Evolutionary conservation across 2,797 vertebrate species (phyloP).

Genomic region (Enteromius fasciolatus): DNA sequence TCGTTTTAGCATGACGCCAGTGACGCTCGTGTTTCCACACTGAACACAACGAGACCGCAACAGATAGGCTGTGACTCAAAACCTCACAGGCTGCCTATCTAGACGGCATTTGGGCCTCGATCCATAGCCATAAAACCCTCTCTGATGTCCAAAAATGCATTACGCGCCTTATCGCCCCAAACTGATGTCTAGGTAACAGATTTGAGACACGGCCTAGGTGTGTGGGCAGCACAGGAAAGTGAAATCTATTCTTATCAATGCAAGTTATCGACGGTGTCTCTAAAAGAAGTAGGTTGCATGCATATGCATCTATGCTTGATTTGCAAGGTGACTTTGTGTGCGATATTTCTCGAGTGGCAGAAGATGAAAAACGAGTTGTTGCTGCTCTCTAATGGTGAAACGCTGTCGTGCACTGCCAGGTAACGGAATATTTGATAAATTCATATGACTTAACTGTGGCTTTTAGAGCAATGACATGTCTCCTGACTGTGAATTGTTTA

Average conservation of each 20-base stretch:
- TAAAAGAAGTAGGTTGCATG: neutral
- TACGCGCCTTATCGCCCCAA: neutral
- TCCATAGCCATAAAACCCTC: neutral
- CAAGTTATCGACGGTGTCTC: neutral
- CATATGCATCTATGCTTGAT: neutral
- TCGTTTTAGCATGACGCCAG: constrained; percentile 44
- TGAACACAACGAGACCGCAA: constrained; percentile 1
- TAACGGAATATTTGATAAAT: neutral
- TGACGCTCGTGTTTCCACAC: constrained; percentile 21
- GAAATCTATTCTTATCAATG: neutral
- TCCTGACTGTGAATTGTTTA: neutral
- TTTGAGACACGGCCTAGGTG: neutral
- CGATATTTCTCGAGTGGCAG: neutral
- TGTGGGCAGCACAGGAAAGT: constrained; percentile 7
- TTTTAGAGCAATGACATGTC: neutral
- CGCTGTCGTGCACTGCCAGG: neutral
- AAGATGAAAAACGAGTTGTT: neutral
- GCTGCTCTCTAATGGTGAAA: constrained; percentile 8
- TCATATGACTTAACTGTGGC: too few species aligned
- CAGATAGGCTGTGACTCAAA: neutral
- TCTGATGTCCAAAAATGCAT: neutral
- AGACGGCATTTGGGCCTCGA: neutral
- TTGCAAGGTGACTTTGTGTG: neutral
- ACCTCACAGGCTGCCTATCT: neutral
- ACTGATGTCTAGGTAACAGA: neutral